Percentiles rank a stretch among this genome's conserved stretches.
Conservation (phyloP, 2,888 invertebrate genomes). For the Lumbricus terrestris region DNA sequence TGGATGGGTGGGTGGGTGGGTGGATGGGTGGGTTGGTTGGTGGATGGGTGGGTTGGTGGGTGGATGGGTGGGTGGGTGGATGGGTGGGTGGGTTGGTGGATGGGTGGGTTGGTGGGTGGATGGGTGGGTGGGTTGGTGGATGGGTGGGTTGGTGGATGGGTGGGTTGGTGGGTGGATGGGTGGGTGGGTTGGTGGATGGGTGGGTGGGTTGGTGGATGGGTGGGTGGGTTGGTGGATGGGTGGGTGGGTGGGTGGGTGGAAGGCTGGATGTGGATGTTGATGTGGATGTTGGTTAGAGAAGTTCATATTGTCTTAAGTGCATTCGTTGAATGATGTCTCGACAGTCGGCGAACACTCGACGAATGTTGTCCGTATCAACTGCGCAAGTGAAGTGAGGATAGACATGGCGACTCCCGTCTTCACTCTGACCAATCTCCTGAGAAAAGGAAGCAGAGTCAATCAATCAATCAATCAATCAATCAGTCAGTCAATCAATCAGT, state of each 20-base stretch:
- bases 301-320: conserved; percentile 99
- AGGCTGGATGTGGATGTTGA: not conserved
- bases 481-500: not conserved
- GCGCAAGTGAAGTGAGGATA: conserved; percentile 99
- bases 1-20: too few species aligned
- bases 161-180: too few species aligned
- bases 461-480: not conserved
- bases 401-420: conserved; percentile 92
- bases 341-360: conserved; percentile 99
- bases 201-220: too few species aligned
- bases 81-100: too few species aligned
- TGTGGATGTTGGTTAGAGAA: conserved; percentile 71
- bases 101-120: too few species aligned
- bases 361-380: conserved; percentile 99
- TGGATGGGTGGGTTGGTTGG: too few species aligned
- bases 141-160: too few species aligned
- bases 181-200: too few species aligned
- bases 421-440: conserved; percentile 10
- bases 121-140: too few species aligned
- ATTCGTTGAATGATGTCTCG: conserved; percentile 99
- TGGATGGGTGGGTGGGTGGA: too few species aligned
- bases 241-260: not conserved
- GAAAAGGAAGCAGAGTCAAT: not conserved
- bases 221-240: not conserved
- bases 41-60: too few species aligned